Conservation (phyloP, 2,888 invertebrate species). For the Sinohyriopsis cumingii region DNA sequence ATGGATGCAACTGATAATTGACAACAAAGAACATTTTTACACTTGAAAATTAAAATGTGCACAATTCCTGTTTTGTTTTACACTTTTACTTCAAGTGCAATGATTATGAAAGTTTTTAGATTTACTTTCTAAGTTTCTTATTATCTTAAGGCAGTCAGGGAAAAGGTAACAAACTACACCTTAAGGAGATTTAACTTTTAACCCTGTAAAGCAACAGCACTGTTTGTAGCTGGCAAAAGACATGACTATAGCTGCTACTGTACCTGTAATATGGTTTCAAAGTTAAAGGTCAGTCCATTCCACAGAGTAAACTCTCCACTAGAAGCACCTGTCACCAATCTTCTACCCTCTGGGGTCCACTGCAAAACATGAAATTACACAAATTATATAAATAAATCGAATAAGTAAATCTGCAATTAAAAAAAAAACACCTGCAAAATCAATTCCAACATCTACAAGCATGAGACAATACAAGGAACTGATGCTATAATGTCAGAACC, state of each 20-base stretch:
- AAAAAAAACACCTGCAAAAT: no score
- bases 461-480: not conserved
- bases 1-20: no score
- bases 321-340: constrained; percentile 97
- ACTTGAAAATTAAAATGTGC: no score
- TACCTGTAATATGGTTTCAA: constrained; percentile 99
- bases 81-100: no score
- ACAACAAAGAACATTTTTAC: no score
- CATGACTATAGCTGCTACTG: not conserved
- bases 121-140: no score
- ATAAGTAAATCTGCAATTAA: not conserved
- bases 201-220: not conserved
- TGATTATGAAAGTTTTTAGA: no score
- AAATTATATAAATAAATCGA: not conserved
- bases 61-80: no score
- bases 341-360: constrained; percentile 99
- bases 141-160: no score
- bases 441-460: not conserved
- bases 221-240: not conserved
- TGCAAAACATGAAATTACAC: constrained; percentile 53
- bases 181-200: no score
- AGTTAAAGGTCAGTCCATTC: constrained; percentile 99
- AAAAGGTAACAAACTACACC: no score
- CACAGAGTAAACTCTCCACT: constrained; percentile 99
- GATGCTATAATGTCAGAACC: not conserved